Evolutionary conservation across 1,140 invertebrate genomes (phyloP).

Genomic region (Orchestia grillus): DNA sequence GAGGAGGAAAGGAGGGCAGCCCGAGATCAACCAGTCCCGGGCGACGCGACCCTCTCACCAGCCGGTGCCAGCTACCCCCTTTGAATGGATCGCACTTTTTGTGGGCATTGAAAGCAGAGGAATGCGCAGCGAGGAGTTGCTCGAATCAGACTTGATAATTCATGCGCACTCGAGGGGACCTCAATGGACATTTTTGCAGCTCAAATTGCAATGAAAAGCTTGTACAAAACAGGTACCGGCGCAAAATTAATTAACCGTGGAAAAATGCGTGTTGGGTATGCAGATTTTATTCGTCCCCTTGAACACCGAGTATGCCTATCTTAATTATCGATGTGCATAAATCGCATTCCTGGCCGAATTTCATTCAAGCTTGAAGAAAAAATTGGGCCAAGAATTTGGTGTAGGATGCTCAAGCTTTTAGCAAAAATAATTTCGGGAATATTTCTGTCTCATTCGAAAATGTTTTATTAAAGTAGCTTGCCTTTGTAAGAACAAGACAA

Average conservation of each 20-base stretch:
- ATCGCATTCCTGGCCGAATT: neutral
- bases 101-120: conserved; percentile 33
- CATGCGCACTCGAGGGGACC: conserved; percentile 47
- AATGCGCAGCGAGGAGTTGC: conserved; percentile 41
- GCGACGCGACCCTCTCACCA: neutral
- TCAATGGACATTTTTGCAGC: conserved; percentile 53
- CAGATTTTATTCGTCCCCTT: conserved; percentile 45
- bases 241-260: conserved; percentile 38
- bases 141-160: conserved; percentile 51
- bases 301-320: conserved; percentile 25
- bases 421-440: neutral
- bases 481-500: neutral
- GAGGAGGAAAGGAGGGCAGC: neutral
- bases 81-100: neutral
- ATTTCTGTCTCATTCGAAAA: neutral
- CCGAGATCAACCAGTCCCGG: neutral
- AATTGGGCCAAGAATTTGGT: neutral
- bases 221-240: conserved; percentile 44
- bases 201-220: conserved; percentile 54
- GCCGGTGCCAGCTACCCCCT: neutral
- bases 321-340: conserved; percentile 13
- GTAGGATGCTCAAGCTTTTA: neutral
- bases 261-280: conserved; percentile 39
- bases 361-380: neutral
- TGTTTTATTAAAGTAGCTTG: neutral